Conservation (phyloP, 2,888 invertebrate species). For the Cryptosula pallasiana region DNA sequence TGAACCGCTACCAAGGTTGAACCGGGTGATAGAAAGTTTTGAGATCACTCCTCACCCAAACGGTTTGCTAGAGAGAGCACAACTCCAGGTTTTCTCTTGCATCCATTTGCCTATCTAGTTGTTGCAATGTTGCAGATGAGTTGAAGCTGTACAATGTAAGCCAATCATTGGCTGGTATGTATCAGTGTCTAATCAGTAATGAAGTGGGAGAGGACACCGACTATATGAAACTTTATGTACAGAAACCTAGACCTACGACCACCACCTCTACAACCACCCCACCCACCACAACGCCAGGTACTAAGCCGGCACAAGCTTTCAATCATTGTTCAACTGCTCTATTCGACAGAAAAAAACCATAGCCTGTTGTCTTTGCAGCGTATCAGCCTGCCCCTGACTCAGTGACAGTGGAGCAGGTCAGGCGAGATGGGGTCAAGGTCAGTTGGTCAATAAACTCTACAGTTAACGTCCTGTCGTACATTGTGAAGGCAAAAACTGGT, state of each 20-base stretch:
- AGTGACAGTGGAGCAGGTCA: background rate
- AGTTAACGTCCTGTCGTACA: background rate
- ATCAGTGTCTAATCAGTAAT: conserved; percentile 42
- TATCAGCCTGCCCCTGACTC: background rate
- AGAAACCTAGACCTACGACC: background rate
- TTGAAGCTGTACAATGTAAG: conserved; percentile 29
- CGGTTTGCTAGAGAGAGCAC: too few relatives aligned
- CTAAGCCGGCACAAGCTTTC: conserved; percentile 8
- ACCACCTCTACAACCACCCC: conserved; percentile 27
- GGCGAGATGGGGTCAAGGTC: background rate
- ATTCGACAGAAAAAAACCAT: too few relatives aligned
- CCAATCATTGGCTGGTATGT: conserved; percentile 35
- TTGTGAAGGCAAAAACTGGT: background rate
- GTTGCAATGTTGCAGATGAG: background rate
- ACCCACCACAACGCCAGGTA: conserved; percentile 25
- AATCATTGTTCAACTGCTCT: too few relatives aligned
- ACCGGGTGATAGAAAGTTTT: too few relatives aligned
- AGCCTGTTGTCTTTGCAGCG: too few relatives aligned
- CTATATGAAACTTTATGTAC: conserved; percentile 8
- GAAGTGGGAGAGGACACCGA: conserved; percentile 31
- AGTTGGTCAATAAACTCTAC: background rate
- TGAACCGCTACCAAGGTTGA: too few relatives aligned
- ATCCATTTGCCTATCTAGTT: too few relatives aligned
- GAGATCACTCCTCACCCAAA: too few relatives aligned
- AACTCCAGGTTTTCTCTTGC: too few relatives aligned